phyloP scores from a whole-genome alignment of 2,888 invertebrate species.

The Xylota segnis region DNA sequence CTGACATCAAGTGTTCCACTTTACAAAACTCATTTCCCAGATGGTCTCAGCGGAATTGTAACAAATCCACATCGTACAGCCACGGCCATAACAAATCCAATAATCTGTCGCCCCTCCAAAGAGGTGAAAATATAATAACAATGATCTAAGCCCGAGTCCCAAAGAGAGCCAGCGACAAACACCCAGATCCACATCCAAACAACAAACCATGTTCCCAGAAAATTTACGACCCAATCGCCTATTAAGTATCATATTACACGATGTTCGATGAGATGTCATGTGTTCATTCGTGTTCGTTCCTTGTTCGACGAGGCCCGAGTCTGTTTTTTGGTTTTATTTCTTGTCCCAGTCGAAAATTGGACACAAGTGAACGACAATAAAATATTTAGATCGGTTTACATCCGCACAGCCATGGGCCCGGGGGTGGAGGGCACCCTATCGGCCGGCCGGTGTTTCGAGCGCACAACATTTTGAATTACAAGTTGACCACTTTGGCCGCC shows the following conservation, averaged over 20 bases:
- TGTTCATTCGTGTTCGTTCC: constrained; percentile 76
- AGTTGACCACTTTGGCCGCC: constrained; percentile 69
- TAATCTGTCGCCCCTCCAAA: constrained; percentile 57
- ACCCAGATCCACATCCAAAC: constrained; percentile 49
- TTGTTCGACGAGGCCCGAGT: constrained; percentile 64
- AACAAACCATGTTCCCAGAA: constrained; percentile 77
- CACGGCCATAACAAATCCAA: constrained; percentile 44
- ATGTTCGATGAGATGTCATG: constrained; percentile 79
- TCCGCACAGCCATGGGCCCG: constrained; percentile 51
- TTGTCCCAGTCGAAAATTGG: constrained; percentile 73
- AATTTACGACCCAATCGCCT: constrained; percentile 79
- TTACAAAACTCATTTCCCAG: constrained; percentile 27
- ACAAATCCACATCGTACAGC: constrained; percentile 17
- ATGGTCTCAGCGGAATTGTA: constrained; percentile 47
- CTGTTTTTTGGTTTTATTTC: constrained; percentile 60
- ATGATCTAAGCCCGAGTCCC: constrained; percentile 56
- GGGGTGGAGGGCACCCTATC: constrained; percentile 27
- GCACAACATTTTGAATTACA: constrained; percentile 74
- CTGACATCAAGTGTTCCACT: constrained; percentile 43
- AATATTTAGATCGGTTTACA: constrained; percentile 78
- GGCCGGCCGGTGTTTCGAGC: constrained; percentile 24
- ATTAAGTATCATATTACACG: constrained; percentile 79
- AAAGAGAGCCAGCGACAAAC: constrained; percentile 6
- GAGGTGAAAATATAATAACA: constrained; percentile 64
- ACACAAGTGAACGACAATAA: constrained; percentile 77